These are phyloP conservation scores for Campodea augens DNA, from an alignment of 1,140 invertebrate genomes.

Conservation along the genomic window DNA sequence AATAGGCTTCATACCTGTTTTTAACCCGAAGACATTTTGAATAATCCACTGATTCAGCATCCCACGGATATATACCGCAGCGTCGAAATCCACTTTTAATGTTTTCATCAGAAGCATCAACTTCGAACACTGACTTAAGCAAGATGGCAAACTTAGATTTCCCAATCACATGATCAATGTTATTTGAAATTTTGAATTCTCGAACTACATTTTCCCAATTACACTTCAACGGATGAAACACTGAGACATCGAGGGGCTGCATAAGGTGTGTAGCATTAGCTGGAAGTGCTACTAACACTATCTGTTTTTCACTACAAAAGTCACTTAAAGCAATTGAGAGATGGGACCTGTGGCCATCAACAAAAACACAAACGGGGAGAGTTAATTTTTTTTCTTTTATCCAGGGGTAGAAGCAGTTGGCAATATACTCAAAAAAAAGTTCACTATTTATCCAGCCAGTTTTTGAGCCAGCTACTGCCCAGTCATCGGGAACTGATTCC, in stretches of 20 bases:
- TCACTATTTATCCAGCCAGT: background rate
- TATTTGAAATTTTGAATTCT: background rate
- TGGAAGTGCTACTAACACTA: constrained; percentile 3
- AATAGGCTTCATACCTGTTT: no score
- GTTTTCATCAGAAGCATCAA: background rate
- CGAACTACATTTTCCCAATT: constrained; percentile 3
- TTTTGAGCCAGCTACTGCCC: background rate
- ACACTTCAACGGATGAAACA: constrained; percentile 8
- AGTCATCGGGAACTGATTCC: background rate
- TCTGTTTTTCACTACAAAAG: constrained; percentile 6
- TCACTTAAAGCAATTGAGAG: constrained; percentile 1
- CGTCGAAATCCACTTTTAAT: constrained; percentile 1
- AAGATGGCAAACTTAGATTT: constrained; percentile 4
- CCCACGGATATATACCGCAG: constrained; percentile 5
- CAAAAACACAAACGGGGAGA: background rate
- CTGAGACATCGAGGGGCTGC: constrained; percentile 9
- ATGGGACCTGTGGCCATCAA: constrained; percentile 5
- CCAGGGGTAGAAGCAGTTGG: constrained; percentile 1
- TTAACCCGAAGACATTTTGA: no score
- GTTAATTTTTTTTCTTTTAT: background rate
- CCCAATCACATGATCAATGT: background rate
- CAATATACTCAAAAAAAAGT: constrained; percentile 5
- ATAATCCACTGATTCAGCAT: constrained; percentile 3
- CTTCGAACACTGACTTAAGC: background rate
- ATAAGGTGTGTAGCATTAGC: constrained; percentile 11